A percentile compares a stretch with the other conserved stretches of the same genome.
These are phyloP conservation scores for Grammomys dolichurus DNA, from an alignment of 2,113 vertebrate genomes.

Conservation along the genomic window DNA sequence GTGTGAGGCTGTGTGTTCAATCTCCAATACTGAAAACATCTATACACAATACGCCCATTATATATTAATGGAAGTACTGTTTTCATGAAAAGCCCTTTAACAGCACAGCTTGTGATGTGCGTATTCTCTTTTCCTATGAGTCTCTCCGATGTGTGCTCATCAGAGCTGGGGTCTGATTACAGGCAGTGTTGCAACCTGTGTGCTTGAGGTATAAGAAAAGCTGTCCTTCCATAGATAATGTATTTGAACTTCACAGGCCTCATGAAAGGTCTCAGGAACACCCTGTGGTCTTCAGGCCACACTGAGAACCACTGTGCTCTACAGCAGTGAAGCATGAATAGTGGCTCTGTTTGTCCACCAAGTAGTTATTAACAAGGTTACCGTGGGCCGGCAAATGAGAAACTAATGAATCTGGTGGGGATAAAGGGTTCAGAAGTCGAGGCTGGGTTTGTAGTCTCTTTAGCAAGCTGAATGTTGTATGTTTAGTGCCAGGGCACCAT, in stretches of 20 bases:
- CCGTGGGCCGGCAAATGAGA: neutral
- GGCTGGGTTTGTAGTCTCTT: neutral
- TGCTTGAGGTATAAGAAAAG: neutral
- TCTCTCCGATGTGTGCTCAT: neutral
- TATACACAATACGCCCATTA: neutral
- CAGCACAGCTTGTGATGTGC: neutral
- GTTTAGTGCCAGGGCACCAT: neutral
- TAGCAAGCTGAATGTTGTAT: neutral
- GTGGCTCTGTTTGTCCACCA: neutral
- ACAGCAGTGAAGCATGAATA: neutral
- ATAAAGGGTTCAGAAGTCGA: neutral
- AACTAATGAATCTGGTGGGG: neutral
- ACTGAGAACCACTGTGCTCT: neutral
- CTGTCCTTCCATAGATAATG: neutral
- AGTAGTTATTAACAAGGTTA: neutral
- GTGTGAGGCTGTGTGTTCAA: neutral
- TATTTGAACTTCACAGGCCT: neutral
- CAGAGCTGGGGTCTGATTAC: neutral
- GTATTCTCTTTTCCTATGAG: neutral
- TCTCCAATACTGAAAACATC: neutral
- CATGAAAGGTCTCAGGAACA: neutral
- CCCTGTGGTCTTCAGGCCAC: neutral
- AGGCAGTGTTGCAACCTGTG: neutral
- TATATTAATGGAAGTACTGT: neutral
- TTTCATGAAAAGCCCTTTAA: neutral